phyloP scores from a whole-genome alignment of 2,797 vertebrate genomes.

The Zonotrichia albicollis region DNA sequence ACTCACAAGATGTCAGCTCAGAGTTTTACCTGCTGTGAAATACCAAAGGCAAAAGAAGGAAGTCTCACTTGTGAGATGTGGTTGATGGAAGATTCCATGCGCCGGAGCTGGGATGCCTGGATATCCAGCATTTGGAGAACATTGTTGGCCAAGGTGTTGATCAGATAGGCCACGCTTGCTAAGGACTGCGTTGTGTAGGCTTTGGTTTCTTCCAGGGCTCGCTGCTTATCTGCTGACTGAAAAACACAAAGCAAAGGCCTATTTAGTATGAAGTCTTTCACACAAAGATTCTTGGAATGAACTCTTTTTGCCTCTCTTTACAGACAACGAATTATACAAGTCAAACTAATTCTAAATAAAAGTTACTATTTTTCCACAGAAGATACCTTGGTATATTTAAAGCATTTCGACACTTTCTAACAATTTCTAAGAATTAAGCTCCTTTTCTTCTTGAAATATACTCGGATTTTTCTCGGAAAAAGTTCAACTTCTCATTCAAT shows the following conservation, averaged over 20 bases:
- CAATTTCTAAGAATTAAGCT: background rate
- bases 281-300: background rate
- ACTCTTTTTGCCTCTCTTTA: background rate
- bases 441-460: background rate
- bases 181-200: constrained; percentile 97
- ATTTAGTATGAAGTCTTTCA: background rate
- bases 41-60: background rate
- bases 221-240: constrained; percentile 94
- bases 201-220: constrained; percentile 98
- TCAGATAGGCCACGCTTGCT: constrained; percentile 97
- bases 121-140: constrained; percentile 98
- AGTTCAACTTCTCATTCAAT: background rate
- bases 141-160: constrained; percentile 99
- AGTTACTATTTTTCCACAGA: background rate
- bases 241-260: background rate
- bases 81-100: constrained; percentile 99
- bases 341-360: background rate
- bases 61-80: constrained; percentile 94
- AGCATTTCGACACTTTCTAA: background rate
- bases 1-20: background rate
- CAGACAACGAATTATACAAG: background rate
- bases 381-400: background rate
- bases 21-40: background rate
- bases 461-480: background rate
- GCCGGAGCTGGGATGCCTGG: constrained; percentile 94